A percentile compares a stretch with the other conserved stretches of the same genome.
Evolutionary conservation across 2,888 invertebrate genomes (phyloP).

Genomic region (Octodonta nipae): DNA sequence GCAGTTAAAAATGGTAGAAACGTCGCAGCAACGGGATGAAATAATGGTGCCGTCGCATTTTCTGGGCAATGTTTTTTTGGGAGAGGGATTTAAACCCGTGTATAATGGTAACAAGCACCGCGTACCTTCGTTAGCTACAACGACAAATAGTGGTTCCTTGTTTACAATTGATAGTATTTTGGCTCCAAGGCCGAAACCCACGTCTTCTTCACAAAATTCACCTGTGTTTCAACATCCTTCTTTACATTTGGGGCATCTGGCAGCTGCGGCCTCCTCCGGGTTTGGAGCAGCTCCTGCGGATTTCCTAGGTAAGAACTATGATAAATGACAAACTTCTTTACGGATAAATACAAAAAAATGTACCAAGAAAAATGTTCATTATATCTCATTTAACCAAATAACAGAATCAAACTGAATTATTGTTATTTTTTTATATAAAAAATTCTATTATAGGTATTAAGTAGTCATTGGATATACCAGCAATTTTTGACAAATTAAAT

Average conservation of each 20-base stretch:
- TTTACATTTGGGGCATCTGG: constrained; percentile 47
- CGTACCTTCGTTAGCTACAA: constrained; percentile 22
- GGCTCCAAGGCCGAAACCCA: constrained; percentile 51
- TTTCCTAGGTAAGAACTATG: constrained; percentile 62
- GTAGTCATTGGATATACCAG: no score
- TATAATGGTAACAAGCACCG: constrained; percentile 13
- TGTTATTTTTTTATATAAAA: no score
- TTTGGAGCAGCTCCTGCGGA: constrained; percentile 49
- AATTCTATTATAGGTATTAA: no score
- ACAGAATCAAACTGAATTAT: no score
- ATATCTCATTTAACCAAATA: no score
- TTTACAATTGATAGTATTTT: constrained; percentile 81
- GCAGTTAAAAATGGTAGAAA: constrained; percentile 32
- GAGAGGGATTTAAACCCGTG: constrained; percentile 36
- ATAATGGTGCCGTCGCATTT: constrained; percentile 17
- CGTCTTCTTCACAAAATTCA: constrained; percentile 42
- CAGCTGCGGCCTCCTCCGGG: constrained; percentile 48
- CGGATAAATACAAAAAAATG: no score
- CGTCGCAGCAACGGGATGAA: constrained; percentile 24
- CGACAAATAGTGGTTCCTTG: constrained; percentile 41
- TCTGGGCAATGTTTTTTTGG: constrained; percentile 28
- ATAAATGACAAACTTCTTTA: no score
- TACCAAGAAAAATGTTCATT: no score
- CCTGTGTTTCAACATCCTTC: constrained; percentile 40
- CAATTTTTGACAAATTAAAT: no score